Base-by-base conservation (phyloP, 2,113 vertebrate species). In the Mastomys natalensis region DNA sequence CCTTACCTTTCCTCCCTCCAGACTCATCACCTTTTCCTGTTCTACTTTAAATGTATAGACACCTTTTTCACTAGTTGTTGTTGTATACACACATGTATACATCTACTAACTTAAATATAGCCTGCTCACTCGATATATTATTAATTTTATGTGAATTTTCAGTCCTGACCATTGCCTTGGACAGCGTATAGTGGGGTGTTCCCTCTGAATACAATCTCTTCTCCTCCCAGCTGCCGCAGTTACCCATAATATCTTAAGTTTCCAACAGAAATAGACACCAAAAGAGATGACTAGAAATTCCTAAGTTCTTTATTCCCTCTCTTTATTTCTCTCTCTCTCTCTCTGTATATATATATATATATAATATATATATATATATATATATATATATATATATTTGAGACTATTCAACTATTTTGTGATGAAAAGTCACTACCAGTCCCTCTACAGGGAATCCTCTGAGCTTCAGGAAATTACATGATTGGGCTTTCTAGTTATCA, bases 251-350 rank as follows among this genome's bases (percentile, higher is more conserved):
- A 48, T 51, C 45, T 29, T 43, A 73, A 8, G 5, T 26, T 1
- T 17, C 12, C 40, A 89, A 91, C 21, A 89, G 19, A 70, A 55
- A 78, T 2, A 92, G 34, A 4, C 66, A 76, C 10, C 84, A 60
- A 12, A 89, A 53, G 22, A 43, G 31, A 74, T 78, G 17, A 13
- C 55, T 90, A 80, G n/a, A 94, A 92, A 84, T 70, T 37, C 62
- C 15, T 24, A 51, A 51, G 51, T 10, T 51, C 8, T 51, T 51
- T 51, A 1, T 15, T 55, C 16, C 13, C 19, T 60, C 19, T 22
- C 58, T 22, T 19, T 60, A 19, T 55, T 15, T 55, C 55, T 55
- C 16, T 55, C 15, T 55, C 55, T 55, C 55, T 55, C 55, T 55
- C 55, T 55, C 16, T 17, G 74, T 87, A 26, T 62, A 62, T 9